Evolutionary conservation across 2,888 invertebrate genomes (phyloP), one percentile per base, ranked within the genome.

Genomic region (Petrophora chlorosata): DNA sequence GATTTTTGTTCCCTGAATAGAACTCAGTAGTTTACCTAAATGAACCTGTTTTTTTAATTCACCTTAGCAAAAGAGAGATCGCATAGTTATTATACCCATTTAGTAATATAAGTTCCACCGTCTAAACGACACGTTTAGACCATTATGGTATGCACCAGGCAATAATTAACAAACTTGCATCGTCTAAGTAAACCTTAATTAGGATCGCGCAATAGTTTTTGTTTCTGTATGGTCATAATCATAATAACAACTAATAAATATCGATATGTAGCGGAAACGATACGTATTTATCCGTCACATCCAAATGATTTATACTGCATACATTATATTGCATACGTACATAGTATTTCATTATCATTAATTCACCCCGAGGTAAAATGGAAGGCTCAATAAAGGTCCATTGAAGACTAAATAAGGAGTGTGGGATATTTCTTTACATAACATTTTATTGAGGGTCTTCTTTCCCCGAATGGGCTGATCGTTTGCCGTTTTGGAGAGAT

Each of bases 401-500:
- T 29, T 40, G 43, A 25, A 39, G 29, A 17, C 59, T 48, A 39
- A 55, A 60, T 57, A 60, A 49, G 57, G 60, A 46, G 30, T 33
- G 53, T 43, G 45, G 51, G 48, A 44, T 56, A 58, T 56, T 50
- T 43, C 45, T 58, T 58, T 48, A 51, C 53, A 51, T 46, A 42
- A 42, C 25, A 38, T 38, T 40, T 36, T 41, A 51, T 46, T 42
- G 42, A 46, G 50, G 43, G 33, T 47, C 43, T 49, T 40, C 49
- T 45, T 39, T 56, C 53, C 25, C 30, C 33, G 58, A 52, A 58
- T 56, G 52, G 58, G 47, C 36, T 39, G 53, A 46, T 47, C 17
- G 34, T 39, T 30, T 28, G 26, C 53, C 36, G 38, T 58, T 54
- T 56, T 50, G 43, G 58, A 44, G 43, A 45, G 35, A 43, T 58